Percentiles rank a stretch among this genome's conserved stretches.
Evolutionary conservation across 2,888 invertebrate species (phyloP).

Genomic region (Diachrysia chrysitis): DNA sequence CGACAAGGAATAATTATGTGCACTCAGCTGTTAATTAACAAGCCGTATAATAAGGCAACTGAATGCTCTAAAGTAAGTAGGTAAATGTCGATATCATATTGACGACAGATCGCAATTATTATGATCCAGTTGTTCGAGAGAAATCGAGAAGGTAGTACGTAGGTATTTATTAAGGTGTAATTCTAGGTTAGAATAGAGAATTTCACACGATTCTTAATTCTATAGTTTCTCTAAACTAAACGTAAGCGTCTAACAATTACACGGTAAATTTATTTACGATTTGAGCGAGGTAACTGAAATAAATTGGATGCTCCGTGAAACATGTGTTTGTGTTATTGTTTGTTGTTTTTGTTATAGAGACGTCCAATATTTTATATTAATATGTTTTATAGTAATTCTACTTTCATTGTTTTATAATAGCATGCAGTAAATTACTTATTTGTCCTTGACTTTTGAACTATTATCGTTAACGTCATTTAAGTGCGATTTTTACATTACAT

Average conservation of each 20-base stretch:
- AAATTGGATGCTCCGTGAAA: constrained; percentile 41
- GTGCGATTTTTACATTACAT: constrained; percentile 39
- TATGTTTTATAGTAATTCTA: constrained; percentile 19
- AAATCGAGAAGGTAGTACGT: constrained; percentile 5
- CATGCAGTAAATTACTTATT: constrained; percentile 36
- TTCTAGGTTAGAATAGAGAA: neutral
- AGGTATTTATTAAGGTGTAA: neutral
- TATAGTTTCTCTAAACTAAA: constrained; percentile 21
- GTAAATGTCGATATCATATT: constrained; percentile 29
- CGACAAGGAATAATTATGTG: constrained; percentile 32
- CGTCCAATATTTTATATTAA: constrained; percentile 15
- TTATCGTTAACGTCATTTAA: constrained; percentile 29
- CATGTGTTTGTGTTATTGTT: constrained; percentile 27
- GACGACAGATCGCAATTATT: constrained; percentile 7
- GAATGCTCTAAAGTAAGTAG: constrained; percentile 9
- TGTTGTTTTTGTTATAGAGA: constrained; percentile 23
- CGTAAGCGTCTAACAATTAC: constrained; percentile 36
- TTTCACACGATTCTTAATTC: neutral
- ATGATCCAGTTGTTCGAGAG: constrained; percentile 12
- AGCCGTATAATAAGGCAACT: constrained; percentile 21
- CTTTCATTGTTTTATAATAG: constrained; percentile 43
- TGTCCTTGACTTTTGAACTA: constrained; percentile 50
- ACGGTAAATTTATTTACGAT: constrained; percentile 41
- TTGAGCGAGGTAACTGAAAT: constrained; percentile 34
- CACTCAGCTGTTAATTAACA: constrained; percentile 30